Conservation (phyloP, 2,797 vertebrate species). For the Intellagama lesueurii region DNA sequence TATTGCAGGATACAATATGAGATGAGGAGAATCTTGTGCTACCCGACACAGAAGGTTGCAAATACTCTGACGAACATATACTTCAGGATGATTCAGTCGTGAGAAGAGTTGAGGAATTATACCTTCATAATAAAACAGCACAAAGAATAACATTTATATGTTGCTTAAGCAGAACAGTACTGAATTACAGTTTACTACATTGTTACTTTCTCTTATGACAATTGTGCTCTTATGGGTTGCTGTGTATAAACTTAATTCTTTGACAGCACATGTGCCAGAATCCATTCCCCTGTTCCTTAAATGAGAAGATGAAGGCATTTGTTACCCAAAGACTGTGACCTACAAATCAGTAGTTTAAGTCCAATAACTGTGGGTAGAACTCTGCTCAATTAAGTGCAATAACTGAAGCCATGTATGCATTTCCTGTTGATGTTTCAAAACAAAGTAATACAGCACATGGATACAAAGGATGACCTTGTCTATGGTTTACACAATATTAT, state of each 20-base stretch:
- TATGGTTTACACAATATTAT: neutral
- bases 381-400: neutral
- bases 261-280: neutral
- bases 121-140: slow-evolving; percentile 75
- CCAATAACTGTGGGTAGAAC: neutral
- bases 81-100: slow-evolving; percentile 96
- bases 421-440: neutral
- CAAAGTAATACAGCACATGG: neutral
- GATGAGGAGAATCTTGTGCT: slow-evolving; percentile 96
- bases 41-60: slow-evolving; percentile 96
- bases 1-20: slow-evolving; percentile 96
- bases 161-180: too few species aligned
- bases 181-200: too few species aligned
- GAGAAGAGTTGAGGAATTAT: slow-evolving; percentile 99
- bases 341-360: neutral
- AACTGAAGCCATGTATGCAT: neutral
- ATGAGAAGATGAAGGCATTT: neutral
- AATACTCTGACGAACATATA: slow-evolving; percentile 96
- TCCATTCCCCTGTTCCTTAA: neutral
- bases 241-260: neutral
- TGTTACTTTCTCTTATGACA: neutral
- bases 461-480: neutral
- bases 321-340: neutral
- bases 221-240: too few species aligned
- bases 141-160: neutral